Conservation (phyloP, 2,888 invertebrate species). For the Chironomus riparius region DNA sequence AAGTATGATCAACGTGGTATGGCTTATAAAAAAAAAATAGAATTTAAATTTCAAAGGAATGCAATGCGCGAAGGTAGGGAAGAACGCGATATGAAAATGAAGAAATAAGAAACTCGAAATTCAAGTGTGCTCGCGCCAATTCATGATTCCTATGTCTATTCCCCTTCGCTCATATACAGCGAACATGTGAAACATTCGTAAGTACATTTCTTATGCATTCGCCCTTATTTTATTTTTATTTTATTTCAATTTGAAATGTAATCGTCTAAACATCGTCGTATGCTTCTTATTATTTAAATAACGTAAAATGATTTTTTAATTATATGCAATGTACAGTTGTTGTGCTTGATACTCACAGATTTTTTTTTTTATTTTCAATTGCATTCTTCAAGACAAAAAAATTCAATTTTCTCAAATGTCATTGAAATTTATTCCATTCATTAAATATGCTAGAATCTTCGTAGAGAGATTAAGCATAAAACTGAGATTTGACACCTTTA, state of each 20-base stretch:
- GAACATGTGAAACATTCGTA: not conserved
- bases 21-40: too few species aligned
- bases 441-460: not conserved
- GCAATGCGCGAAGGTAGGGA: constrained; percentile 11
- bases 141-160: not conserved
- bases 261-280: constrained; percentile 3
- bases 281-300: not conserved
- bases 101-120: constrained; percentile 9
- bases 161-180: not conserved
- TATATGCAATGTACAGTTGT: not conserved
- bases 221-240: too few species aligned
- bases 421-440: not conserved
- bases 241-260: not conserved
- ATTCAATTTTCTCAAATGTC: constrained; percentile 1
- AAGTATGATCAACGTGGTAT: not conserved
- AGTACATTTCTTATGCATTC: not conserved
- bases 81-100: not conserved
- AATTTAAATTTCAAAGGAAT: not conserved
- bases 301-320: constrained; percentile 6
- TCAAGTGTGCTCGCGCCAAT: constrained; percentile 25
- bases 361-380: too few species aligned
- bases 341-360: not conserved
- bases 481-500: not conserved
- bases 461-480: not conserved
- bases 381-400: not conserved